Evolutionary conservation across 2,797 vertebrate genomes (phyloP).

Genomic region (Miichthys miiuy): DNA sequence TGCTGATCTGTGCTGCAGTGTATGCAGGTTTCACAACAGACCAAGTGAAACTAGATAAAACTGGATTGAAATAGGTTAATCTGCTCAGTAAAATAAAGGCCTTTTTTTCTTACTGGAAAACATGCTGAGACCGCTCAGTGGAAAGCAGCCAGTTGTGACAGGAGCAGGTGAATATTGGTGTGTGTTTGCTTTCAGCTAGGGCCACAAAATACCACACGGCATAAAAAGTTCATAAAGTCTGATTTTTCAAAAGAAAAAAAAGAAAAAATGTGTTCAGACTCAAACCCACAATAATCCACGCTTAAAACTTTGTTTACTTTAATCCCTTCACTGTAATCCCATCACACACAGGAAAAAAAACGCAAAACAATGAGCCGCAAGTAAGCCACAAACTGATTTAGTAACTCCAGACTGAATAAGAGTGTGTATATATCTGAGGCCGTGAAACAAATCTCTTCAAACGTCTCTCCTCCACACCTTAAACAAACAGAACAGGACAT

Average conservation of each 20-base stretch:
- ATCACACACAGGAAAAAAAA: background rate
- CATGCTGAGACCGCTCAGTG: constrained; percentile 21
- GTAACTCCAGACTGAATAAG: background rate
- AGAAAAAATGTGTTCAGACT: background rate
- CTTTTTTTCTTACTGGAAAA: background rate
- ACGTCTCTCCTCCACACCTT: background rate
- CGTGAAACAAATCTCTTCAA: background rate
- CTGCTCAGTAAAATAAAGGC: background rate
- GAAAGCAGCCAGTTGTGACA: constrained; percentile 72
- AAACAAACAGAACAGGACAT: background rate
- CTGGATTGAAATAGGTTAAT: constrained; percentile 22
- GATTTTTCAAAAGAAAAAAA: no score
- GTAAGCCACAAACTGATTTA: background rate
- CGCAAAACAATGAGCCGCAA: no score
- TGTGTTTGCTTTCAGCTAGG: constrained; percentile 45
- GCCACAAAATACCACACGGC: constrained; percentile 5
- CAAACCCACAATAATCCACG: background rate
- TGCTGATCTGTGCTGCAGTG: constrained; percentile 1
- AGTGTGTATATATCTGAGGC: background rate
- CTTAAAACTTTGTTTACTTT: no score
- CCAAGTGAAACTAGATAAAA: constrained; percentile 36
- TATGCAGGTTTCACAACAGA: constrained; percentile 25
- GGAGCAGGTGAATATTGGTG: constrained; percentile 44
- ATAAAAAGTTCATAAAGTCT: background rate
- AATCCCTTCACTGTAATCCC: background rate